Conservation (phyloP, 2,797 vertebrate genomes). For the Lates japonicus region DNA sequence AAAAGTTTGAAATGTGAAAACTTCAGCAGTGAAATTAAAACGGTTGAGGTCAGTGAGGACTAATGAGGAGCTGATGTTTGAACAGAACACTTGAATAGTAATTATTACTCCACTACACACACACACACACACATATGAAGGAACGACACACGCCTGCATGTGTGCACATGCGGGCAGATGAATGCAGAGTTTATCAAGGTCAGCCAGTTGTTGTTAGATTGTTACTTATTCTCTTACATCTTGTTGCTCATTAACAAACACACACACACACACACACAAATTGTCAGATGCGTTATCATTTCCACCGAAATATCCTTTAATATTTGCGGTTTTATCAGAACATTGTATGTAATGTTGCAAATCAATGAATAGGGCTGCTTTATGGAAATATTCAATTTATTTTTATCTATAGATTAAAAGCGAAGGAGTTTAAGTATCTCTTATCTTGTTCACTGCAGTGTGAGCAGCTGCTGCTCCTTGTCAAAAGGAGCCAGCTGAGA, state of each 20-base stretch:
- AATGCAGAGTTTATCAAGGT: neutral
- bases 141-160: neutral
- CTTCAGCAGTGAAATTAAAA: slow-evolving; percentile 58
- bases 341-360: too few species aligned
- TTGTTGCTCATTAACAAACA: neutral
- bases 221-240: neutral
- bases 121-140: slow-evolving; percentile 10
- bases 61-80: slow-evolving; percentile 57
- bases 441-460: too few species aligned
- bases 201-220: neutral
- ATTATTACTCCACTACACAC: slow-evolving; percentile 39
- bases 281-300: neutral
- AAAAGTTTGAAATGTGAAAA: slow-evolving; percentile 65
- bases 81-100: slow-evolving; percentile 48
- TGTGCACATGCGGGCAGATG: neutral
- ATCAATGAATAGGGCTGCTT: too few species aligned
- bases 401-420: too few species aligned
- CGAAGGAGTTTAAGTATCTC: too few species aligned
- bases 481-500: too few species aligned
- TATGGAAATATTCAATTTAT: too few species aligned
- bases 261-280: neutral
- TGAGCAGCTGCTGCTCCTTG: too few species aligned
- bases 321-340: too few species aligned
- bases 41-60: slow-evolving; percentile 55
- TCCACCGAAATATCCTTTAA: neutral